Conservation (phyloP, 2,888 invertebrate species). For the Orthosia gracilis region DNA sequence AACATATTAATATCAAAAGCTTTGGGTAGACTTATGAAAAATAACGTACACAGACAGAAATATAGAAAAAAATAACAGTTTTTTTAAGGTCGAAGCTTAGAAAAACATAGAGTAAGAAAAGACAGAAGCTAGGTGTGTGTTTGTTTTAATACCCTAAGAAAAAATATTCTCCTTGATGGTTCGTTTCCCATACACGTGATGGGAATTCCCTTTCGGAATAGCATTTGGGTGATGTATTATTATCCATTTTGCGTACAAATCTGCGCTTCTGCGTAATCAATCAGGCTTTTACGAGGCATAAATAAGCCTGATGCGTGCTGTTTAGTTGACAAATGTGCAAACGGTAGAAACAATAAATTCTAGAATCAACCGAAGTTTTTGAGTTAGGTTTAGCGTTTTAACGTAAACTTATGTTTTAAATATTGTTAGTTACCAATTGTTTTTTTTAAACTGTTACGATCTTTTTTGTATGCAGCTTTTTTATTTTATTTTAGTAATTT, state of each 20-base stretch:
- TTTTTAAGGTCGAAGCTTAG: not conserved
- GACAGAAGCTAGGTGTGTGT: not conserved
- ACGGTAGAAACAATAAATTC: constrained; percentile 37
- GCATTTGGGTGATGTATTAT: constrained; percentile 75
- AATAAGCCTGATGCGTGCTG: constrained; percentile 64
- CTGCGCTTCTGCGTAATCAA: constrained; percentile 74
- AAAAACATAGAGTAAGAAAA: constrained; percentile 2
- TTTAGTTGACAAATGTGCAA: constrained; percentile 58
- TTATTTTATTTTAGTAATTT: no score
- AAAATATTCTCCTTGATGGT: constrained; percentile 33
- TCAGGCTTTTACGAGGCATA: constrained; percentile 73
- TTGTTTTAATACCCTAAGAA: constrained; percentile 22
- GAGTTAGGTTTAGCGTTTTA: not conserved
- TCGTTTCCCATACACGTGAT: constrained; percentile 40
- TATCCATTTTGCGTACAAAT: constrained; percentile 72
- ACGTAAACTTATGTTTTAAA: not conserved
- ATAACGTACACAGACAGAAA: not conserved
- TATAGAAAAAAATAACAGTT: not conserved
- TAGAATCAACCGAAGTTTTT: not conserved
- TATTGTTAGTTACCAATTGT: not conserved
- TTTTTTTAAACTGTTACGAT: not conserved
- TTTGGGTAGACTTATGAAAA: not conserved
- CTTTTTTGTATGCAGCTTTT: not conserved
- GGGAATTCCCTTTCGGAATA: constrained; percentile 65
- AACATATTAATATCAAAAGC: not conserved